A percentile compares a stretch with the other conserved stretches of the same genome.
Conservation (phyloP, 2,888 invertebrate species). For the Zonitis immaculata region DNA sequence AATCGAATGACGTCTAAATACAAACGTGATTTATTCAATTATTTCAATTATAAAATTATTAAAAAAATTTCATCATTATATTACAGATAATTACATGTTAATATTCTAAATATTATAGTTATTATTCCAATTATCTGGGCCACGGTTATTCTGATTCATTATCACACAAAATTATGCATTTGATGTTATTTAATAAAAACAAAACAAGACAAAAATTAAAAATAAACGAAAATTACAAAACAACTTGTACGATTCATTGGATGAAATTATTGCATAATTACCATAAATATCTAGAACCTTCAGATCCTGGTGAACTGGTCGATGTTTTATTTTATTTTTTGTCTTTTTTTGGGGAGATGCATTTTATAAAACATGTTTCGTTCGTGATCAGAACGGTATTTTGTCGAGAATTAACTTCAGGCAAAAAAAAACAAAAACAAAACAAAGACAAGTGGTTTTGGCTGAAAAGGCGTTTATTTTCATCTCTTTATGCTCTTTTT, state of each 20-base stretch:
- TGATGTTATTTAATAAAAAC: too few relatives aligned
- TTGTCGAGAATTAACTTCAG: neutral
- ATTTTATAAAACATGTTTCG: neutral
- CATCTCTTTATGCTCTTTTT: neutral
- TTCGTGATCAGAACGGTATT: conserved; percentile 1
- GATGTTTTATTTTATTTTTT: too few relatives aligned
- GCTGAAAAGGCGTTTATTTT: neutral
- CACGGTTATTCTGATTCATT: conserved; percentile 11
- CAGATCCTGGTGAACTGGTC: conserved; percentile 6
- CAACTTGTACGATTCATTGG: neutral
- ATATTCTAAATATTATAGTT: neutral
- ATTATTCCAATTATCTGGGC: conserved; percentile 7
- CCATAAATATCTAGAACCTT: conserved; percentile 4
- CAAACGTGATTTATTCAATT: neutral
- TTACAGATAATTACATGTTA: neutral
- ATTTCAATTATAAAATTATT: neutral
- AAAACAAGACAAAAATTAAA: neutral
- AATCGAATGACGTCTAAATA: too few relatives aligned
- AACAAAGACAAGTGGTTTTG: neutral
- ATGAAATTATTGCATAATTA: conserved; percentile 3
- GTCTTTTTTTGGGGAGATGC: too few relatives aligned
- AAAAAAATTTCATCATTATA: neutral
- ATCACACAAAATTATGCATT: conserved; percentile 11
- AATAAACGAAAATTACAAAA: neutral
- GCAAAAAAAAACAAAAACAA: neutral